phyloP scores from a whole-genome alignment of 2,113 vertebrate species.

The Elgaria multicarinata region DNA sequence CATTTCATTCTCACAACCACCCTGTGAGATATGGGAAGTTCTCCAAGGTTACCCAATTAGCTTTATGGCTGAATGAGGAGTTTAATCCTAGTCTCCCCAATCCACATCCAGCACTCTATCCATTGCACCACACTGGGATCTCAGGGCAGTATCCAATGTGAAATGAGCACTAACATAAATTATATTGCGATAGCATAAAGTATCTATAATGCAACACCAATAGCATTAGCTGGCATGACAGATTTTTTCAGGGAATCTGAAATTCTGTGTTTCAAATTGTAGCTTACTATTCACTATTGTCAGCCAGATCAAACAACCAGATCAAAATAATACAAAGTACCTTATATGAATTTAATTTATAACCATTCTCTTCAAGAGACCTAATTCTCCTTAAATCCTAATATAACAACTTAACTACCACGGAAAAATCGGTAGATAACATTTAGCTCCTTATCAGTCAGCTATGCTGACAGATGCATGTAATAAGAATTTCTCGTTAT shows the following conservation, averaged over 20 bases:
- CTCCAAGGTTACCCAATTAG: not conserved
- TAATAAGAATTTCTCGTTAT: not conserved
- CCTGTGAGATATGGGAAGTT: not conserved
- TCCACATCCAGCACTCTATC: too few relatives aligned
- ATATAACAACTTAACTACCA: not conserved
- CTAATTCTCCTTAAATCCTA: not conserved
- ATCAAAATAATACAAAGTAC: not conserved
- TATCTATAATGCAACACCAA: too few relatives aligned
- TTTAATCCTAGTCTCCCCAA: too few relatives aligned
- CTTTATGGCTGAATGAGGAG: too few relatives aligned
- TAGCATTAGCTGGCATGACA: too few relatives aligned
- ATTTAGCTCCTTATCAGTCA: not conserved
- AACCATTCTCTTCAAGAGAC: not conserved
- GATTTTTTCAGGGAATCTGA: not conserved
- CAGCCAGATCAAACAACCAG: not conserved
- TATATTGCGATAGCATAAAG: too few relatives aligned
- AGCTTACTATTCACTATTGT: not conserved
- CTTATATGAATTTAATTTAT: not conserved
- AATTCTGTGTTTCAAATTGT: not conserved
- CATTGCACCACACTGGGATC: not conserved
- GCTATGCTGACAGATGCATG: not conserved
- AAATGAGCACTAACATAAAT: too few relatives aligned
- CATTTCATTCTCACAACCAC: not conserved
- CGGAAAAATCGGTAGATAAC: not conserved
- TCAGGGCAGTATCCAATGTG: not conserved